Conservation (phyloP, 53 echinoderm and acorn worm genomes). For the Antedon mediterranea region DNA sequence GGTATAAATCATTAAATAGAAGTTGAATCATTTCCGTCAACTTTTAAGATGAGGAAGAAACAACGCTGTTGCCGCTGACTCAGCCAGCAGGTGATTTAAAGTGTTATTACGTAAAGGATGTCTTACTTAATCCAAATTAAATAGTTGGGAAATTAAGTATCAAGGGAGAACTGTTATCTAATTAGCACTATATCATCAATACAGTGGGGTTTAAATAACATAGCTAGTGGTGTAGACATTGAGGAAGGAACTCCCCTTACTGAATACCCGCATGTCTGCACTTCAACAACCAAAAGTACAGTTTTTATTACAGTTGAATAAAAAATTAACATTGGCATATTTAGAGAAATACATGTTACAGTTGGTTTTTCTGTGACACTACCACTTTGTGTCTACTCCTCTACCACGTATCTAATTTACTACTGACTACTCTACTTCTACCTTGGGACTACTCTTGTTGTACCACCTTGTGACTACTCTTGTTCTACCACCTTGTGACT, state of each 20-base stretch:
- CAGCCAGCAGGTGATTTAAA: neutral
- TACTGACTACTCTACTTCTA: no score
- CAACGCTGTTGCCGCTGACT: neutral
- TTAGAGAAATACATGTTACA: no score
- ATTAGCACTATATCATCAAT: neutral
- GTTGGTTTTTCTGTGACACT: no score
- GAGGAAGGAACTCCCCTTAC: neutral
- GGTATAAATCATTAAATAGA: neutral
- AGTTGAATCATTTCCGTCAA: neutral
- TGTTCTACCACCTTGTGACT: no score
- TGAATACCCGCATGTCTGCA: no score
- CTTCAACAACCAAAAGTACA: no score
- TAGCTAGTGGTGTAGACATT: neutral
- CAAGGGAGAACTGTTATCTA: neutral
- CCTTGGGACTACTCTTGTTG: no score
- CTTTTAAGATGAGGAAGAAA: neutral
- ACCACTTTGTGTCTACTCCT: no score
- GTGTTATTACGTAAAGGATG: neutral
- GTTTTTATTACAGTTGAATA: no score
- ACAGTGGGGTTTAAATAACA: neutral
- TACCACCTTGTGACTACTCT: no score
- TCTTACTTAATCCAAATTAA: neutral
- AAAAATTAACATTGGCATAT: no score
- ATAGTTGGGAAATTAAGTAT: neutral
- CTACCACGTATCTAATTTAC: no score